A percentile compares a stretch with the other conserved stretches of the same genome.
Conservation (phyloP, 2,888 invertebrate species). For the Linnaemya tessellans region DNA sequence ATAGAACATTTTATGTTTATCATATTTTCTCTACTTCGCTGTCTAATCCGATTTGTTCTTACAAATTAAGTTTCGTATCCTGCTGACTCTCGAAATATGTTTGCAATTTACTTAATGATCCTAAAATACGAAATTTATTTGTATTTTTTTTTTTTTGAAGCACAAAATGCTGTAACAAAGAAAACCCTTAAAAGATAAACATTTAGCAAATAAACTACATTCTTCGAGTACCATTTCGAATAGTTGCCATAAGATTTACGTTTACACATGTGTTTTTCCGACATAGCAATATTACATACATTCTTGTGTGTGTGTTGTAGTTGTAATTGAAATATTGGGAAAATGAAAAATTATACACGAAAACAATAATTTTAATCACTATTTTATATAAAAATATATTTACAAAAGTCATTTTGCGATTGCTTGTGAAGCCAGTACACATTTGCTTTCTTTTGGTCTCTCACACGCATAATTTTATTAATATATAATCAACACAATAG, state of each 20-base stretch:
- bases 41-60: constrained; percentile 56
- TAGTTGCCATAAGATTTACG: not conserved
- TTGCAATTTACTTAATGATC: constrained; percentile 50
- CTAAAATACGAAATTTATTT: constrained; percentile 46
- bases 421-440: no score
- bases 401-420: no score
- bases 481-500: no score
- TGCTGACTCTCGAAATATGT: constrained; percentile 64
- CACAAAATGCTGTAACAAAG: not conserved
- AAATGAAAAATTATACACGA: not conserved
- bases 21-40: constrained; percentile 41
- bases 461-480: no score
- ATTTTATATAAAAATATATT: not conserved
- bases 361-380: not conserved
- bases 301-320: not conserved
- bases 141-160: no score
- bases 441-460: not conserved
- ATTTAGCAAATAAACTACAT: not conserved
- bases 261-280: not conserved
- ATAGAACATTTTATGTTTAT: constrained; percentile 47
- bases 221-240: no score
- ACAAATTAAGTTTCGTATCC: constrained; percentile 52
- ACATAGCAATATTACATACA: not conserved
- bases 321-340: not conserved
- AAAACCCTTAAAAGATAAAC: not conserved